Conservation (phyloP, 2,113 vertebrate genomes). For the Noctilio leporinus region DNA sequence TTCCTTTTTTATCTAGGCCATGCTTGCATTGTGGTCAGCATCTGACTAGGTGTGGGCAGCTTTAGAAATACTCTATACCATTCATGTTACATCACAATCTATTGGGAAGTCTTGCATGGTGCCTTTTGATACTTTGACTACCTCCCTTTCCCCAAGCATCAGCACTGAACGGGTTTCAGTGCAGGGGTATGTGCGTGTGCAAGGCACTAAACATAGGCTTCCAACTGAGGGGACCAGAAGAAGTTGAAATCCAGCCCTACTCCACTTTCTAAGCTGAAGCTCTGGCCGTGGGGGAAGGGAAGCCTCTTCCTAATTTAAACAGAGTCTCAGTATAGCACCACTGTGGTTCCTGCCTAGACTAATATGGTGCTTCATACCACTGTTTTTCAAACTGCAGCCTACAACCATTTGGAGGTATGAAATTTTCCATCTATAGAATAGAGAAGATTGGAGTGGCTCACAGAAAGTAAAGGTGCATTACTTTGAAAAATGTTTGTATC, state of each 20-base stretch:
- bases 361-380: accelerated
- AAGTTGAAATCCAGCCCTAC: neutral
- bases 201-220: neutral
- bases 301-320: neutral
- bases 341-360: accelerated
- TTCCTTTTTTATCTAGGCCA: neutral
- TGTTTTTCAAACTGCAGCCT: too few species aligned
- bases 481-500: neutral
- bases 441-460: neutral
- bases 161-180: neutral
- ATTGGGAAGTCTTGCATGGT: accelerated
- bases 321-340: neutral
- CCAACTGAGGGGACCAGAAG: neutral
- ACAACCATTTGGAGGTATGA: neutral
- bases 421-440: neutral
- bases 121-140: accelerated
- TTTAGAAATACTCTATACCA: neutral
- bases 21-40: neutral
- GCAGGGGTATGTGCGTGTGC: neutral
- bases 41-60: neutral
- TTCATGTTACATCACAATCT: neutral
- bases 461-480: neutral
- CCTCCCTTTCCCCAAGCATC: neutral
- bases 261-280: too few species aligned
- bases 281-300: neutral